Conservation (phyloP, 2,797 vertebrate species). For the Nothura maculosa region DNA sequence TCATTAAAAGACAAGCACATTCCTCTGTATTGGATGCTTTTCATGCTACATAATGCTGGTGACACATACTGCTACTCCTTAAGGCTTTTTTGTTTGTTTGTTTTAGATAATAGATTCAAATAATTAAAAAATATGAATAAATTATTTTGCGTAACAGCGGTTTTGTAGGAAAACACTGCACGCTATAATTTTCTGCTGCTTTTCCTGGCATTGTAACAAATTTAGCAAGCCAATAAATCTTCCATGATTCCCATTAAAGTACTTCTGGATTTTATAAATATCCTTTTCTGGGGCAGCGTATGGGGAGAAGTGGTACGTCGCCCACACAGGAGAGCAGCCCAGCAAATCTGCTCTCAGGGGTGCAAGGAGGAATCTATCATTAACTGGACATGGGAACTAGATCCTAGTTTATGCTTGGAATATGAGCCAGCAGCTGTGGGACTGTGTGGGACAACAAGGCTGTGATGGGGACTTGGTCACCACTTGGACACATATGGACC, state of each 20-base stretch:
- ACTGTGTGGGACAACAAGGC: too few species aligned
- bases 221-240: slow-evolving; percentile 16
- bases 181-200: not conserved
- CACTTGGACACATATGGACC: not conserved
- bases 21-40: not conserved
- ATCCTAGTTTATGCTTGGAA: not conserved
- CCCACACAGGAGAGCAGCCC: not conserved
- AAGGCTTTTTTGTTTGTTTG: not conserved
- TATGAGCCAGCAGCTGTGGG: not conserved
- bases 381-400: slow-evolving; percentile 6
- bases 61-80: not conserved
- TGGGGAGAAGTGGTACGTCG: not conserved
- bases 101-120: not conserved
- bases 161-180: not conserved
- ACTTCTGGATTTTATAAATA: not conserved
- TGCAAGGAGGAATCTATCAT: not conserved
- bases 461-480: not conserved
- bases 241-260: slow-evolving; percentile 1
- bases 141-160: not conserved
- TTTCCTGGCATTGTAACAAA: not conserved
- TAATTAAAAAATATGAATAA: not conserved
- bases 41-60: slow-evolving; percentile 16
- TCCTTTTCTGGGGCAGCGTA: not conserved
- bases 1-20: not conserved
- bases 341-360: slow-evolving; percentile 40